These are phyloP conservation scores for Eupeodes luniger DNA, from an alignment of 2,888 invertebrate species.

Conservation along the genomic window DNA sequence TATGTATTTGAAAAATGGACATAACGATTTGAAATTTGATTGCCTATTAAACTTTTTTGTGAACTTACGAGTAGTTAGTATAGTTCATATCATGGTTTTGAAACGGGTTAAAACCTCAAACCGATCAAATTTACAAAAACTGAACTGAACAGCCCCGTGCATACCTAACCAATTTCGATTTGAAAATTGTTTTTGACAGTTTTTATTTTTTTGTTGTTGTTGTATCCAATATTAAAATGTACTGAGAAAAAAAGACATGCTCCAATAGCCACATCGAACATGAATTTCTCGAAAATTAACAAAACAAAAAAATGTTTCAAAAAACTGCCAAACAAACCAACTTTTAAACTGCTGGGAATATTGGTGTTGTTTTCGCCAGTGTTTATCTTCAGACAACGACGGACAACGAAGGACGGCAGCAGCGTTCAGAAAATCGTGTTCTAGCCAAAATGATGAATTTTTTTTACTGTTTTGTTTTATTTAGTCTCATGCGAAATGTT, in stretches of 20 bases:
- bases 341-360: background rate
- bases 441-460: slow-evolving; percentile 2
- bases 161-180: background rate
- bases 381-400: background rate
- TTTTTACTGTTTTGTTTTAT: background rate
- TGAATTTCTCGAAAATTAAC: background rate
- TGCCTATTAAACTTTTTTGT: background rate
- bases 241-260: background rate
- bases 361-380: background rate
- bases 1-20: no score
- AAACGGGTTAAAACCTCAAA: background rate
- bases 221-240: background rate
- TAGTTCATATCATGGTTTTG: background rate
- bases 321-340: background rate
- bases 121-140: background rate
- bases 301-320: background rate
- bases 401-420: background rate
- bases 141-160: no score
- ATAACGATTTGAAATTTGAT: background rate
- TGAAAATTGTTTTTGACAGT: background rate
- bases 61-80: background rate
- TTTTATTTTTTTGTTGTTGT: background rate
- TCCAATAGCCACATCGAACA: background rate
- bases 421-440: background rate
- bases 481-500: slow-evolving; percentile 4